A percentile compares a stretch with the other conserved stretches of the same genome.
Conservation (phyloP, 2,888 invertebrate species). For the Lithophane socia region DNA sequence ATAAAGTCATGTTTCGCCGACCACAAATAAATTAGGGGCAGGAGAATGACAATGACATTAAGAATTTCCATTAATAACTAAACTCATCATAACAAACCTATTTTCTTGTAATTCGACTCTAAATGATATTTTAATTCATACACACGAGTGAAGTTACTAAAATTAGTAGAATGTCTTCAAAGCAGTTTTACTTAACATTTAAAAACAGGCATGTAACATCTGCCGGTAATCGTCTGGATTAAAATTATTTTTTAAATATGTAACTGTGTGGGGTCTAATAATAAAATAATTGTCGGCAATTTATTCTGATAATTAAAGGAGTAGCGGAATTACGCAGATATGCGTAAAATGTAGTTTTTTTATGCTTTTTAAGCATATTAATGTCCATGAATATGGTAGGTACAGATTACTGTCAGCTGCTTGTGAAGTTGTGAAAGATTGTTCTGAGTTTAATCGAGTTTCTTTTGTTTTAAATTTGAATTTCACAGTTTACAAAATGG, state of each 20-base stretch:
- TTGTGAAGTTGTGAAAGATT: conserved; percentile 1
- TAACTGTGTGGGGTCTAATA: conserved; percentile 73
- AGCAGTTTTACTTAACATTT: conserved; percentile 71
- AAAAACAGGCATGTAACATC: conserved; percentile 69
- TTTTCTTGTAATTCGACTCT: neutral
- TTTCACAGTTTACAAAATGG: neutral
- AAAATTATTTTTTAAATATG: conserved; percentile 68
- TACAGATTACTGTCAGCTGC: conserved; percentile 54
- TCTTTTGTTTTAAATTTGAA: neutral
- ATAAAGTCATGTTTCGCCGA: too few relatives aligned
- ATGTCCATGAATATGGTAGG: conserved; percentile 27
- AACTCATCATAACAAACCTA: neutral
- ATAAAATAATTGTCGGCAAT: conserved; percentile 56
- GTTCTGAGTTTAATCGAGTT: neutral
- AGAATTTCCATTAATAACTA: too few relatives aligned
- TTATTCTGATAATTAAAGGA: conserved; percentile 53
- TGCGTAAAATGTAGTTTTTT: conserved; percentile 28
- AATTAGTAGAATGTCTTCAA: conserved; percentile 67
- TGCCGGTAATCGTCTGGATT: conserved; percentile 70
- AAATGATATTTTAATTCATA: conserved; percentile 52
- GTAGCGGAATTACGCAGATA: conserved; percentile 43
- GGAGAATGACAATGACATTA: too few relatives aligned
- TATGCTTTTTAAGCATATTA: conserved; percentile 22
- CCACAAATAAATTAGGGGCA: too few relatives aligned
- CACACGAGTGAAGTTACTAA: conserved; percentile 39